These are phyloP conservation scores for Bombycilla garrulus DNA, from an alignment of 2,113 vertebrate genomes.

Conservation along the genomic window DNA sequence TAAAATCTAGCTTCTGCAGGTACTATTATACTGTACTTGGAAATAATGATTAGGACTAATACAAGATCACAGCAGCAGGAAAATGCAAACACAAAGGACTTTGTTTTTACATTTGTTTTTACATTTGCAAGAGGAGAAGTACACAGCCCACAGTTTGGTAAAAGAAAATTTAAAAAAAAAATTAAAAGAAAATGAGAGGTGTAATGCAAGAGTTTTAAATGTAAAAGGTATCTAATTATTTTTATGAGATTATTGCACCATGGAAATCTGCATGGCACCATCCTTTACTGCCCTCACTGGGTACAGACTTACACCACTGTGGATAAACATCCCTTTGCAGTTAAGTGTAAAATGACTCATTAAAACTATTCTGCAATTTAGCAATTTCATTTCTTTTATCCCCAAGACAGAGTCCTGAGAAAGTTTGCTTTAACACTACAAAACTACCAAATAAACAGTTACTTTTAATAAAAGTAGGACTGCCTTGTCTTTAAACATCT, in stretches of 20 bases:
- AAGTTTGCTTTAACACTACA: not conserved
- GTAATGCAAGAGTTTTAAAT: not conserved
- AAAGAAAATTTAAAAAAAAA: not conserved
- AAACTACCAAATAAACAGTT: not conserved
- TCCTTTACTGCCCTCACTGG: not conserved
- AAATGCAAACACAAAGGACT: not conserved
- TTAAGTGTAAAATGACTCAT: not conserved
- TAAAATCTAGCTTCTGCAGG: not conserved
- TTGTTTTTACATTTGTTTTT: not conserved
- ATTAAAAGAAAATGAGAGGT: not conserved
- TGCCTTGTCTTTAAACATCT: not conserved
- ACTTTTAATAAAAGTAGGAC: not conserved
- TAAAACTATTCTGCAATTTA: slow-evolving; percentile 1
- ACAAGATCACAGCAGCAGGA: not conserved
- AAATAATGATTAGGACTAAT: not conserved
- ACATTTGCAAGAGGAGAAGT: not conserved
- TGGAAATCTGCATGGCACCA: not conserved
- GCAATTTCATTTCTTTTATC: slow-evolving; percentile 21
- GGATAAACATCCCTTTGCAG: not conserved
- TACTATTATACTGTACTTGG: not conserved
- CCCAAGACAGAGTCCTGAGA: not conserved
- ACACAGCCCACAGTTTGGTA: not conserved
- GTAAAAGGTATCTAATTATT: not conserved
- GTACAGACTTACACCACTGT: not conserved
- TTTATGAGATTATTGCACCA: not conserved